A percentile compares a stretch with the other conserved stretches of the same genome.
Conservation (phyloP, 1,140 invertebrate species). For the Oncopeltus fasciatus region DNA sequence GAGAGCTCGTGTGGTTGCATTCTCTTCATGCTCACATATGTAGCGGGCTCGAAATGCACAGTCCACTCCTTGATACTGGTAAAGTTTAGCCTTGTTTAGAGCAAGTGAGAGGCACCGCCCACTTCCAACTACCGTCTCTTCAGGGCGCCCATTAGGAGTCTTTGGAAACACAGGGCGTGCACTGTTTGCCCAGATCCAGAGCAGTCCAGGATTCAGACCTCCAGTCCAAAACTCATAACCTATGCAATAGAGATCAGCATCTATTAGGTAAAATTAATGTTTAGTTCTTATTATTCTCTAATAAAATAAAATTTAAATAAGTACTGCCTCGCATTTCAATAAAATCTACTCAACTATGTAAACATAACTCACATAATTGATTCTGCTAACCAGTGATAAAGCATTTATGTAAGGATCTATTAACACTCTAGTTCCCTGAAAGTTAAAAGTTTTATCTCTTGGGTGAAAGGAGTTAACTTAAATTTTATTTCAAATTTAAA, state of each 20-base stretch:
- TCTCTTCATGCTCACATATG: slow-evolving; percentile 54
- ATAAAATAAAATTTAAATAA: too few relatives aligned
- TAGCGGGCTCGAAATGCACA: slow-evolving; percentile 47
- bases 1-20: slow-evolving; percentile 51
- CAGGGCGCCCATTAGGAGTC: slow-evolving; percentile 28
- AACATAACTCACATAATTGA: too few relatives aligned
- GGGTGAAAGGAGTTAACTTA: too few relatives aligned
- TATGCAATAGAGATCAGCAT: too few relatives aligned
- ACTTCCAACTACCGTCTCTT: slow-evolving; percentile 35
- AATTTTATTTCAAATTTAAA: too few relatives aligned
- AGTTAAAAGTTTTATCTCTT: too few relatives aligned
- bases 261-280: too few relatives aligned
- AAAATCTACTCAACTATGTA: too few relatives aligned
- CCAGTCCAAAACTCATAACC: slow-evolving; percentile 64
- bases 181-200: slow-evolving; percentile 73
- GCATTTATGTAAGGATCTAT: neutral
- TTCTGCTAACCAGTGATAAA: neutral
- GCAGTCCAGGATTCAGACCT: slow-evolving; percentile 61
- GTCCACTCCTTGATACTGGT: slow-evolving; percentile 55
- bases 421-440: too few relatives aligned
- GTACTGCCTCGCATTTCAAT: too few relatives aligned
- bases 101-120: slow-evolving; percentile 44
- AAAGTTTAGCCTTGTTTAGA: slow-evolving; percentile 44
- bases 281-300: too few relatives aligned
- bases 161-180: slow-evolving; percentile 48